These are phyloP conservation scores for Peromyscus nudipes DNA, from an alignment of 2,797 vertebrate genomes.

Conservation along the genomic window DNA sequence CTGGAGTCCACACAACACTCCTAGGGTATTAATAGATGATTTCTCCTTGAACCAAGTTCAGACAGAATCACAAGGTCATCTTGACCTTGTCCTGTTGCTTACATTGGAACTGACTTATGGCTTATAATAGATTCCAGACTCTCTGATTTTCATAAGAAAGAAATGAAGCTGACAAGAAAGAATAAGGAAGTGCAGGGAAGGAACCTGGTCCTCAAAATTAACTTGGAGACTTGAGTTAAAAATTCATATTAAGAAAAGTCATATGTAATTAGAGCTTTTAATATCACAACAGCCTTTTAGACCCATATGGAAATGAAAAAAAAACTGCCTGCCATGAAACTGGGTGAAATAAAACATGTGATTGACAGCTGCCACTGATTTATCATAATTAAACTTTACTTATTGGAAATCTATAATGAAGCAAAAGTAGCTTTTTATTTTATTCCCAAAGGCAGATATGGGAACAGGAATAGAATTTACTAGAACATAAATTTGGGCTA, in stretches of 20 bases:
- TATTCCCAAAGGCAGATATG: conserved; percentile 33
- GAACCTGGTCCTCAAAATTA: background rate
- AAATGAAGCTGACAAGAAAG: background rate
- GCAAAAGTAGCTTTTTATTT: background rate
- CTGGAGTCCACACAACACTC: background rate
- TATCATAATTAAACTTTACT: background rate
- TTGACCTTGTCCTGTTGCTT: background rate
- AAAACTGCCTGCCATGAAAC: background rate
- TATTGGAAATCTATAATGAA: conserved; percentile 41
- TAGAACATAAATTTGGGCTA: background rate
- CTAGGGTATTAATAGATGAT: fast-evolving
- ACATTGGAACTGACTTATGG: background rate
- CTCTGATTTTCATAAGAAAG: background rate
- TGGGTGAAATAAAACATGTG: background rate
- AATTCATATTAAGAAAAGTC: background rate
- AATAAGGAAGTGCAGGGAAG: background rate
- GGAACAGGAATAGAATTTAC: background rate
- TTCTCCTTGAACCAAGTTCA: background rate
- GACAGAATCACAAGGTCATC: background rate
- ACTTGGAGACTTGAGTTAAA: background rate
- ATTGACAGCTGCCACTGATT: background rate
- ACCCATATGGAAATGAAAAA: background rate
- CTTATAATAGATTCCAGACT: background rate
- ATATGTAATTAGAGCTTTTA: background rate
- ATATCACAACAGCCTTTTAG: background rate